Evolutionary conservation across 2,888 invertebrate species (phyloP).

Genomic region (Dryococelus australis): DNA sequence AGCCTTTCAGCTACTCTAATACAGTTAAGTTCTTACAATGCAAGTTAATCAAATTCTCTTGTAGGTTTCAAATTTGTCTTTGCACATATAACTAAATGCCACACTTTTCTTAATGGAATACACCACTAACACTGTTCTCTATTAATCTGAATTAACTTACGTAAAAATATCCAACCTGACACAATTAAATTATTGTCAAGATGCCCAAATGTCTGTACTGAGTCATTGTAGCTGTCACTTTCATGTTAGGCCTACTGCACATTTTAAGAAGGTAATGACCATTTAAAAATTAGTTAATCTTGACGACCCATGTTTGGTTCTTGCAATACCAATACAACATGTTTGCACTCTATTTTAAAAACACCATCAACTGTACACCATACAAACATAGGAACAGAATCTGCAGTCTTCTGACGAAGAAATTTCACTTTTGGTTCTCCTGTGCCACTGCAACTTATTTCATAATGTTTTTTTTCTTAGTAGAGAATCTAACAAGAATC

Average conservation of each 20-base stretch:
- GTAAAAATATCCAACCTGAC: background rate
- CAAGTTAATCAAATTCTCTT: background rate
- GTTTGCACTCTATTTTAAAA: background rate
- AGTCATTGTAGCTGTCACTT: background rate
- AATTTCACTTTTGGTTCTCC: too few species aligned
- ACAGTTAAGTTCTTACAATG: background rate
- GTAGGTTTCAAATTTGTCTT: background rate
- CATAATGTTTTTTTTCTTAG: too few species aligned
- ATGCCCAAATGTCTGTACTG: background rate
- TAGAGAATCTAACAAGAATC: too few species aligned
- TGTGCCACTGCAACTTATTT: too few species aligned
- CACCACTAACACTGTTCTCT: too few species aligned
- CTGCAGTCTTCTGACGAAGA: too few species aligned
- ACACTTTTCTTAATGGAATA: too few species aligned
- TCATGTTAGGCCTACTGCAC: background rate
- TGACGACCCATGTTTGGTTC: background rate
- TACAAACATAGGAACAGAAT: background rate
- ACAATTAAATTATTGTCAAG: background rate
- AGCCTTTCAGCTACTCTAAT: too few species aligned
- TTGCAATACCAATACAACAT: background rate
- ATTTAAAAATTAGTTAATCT: background rate
- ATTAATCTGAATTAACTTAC: too few species aligned
- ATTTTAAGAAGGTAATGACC: background rate
- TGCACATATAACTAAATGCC: background rate
- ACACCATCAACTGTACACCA: background rate